Evolutionary conservation across 2,888 invertebrate genomes (phyloP), one percentile per base, ranked within the genome.

Genomic region (Aleiodes testaceus): DNA sequence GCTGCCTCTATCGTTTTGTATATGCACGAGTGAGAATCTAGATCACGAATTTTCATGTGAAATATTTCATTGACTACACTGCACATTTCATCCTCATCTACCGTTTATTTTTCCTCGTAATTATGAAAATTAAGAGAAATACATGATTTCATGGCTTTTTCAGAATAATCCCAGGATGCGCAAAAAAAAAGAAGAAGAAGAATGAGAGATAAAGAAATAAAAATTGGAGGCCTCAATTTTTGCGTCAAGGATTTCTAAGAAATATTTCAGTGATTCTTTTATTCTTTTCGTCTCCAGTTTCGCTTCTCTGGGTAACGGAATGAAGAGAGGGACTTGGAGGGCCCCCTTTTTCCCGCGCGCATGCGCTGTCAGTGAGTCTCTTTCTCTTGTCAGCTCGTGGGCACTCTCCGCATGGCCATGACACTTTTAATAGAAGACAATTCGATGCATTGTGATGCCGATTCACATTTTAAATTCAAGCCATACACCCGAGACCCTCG

Each of bases 391-490:
- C 45, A 47, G 55, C 55, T 26, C 26, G 26, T 36, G 66, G 49
- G 44, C 49, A 66, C 59, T 63, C 66, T 45, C 65, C 63, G 74
- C 70, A 70, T 80, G 85, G 82, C 86, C 86, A 83, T 86, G 86
- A 86, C 86, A 85, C 85, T 85, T 85, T 83, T 84, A 86, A 85
- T 85, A 82, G 82, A 81, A 84, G 85, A 85, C 84, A 84, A 86
- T 85, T 85, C 79, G 79, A 83, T 82, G 82, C 85, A 69, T 75
- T 74, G 68, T 80, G 82, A 80, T 77, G 80, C 77, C 77, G 65
- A 80, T 59, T 59, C 42, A 14, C 79, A 59, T 50, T 63, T 49
- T 49, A 64, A 59, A 55, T 55, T 55, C n/a, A 14, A n/a, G 16
- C 52, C 18, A 20, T 16, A 59, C 45, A 16, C 47, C 44, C 16